phyloP scores from a whole-genome alignment of 1,140 invertebrate species.

The Asbolus verrucosus region DNA sequence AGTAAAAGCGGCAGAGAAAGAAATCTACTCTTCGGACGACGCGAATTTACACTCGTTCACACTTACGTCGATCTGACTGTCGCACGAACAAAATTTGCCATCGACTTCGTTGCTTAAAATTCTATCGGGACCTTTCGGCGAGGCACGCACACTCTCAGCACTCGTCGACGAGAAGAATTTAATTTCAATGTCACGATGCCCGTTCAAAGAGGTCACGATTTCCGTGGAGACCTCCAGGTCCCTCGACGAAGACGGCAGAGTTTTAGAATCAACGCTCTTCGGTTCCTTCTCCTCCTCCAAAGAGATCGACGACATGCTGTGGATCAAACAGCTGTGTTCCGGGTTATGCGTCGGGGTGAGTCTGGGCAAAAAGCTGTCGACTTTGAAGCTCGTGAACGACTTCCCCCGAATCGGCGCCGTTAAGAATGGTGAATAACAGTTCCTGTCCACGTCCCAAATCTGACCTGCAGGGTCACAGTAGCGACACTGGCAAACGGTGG shows the following conservation, averaged over 20 bases:
- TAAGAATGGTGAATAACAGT: conserved; percentile 67
- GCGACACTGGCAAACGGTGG: conserved; percentile 79
- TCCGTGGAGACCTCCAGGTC: conserved; percentile 79
- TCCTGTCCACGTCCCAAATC: conserved; percentile 79
- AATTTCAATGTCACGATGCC: conserved; percentile 82
- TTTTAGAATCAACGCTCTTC: conserved; percentile 36
- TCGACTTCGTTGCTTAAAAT: conserved; percentile 5
- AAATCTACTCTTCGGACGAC: background rate
- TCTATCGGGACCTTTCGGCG: background rate
- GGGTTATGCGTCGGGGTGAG: conserved; percentile 2
- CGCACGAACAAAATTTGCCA: background rate
- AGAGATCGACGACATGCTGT: conserved; percentile 51
- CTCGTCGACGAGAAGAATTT: conserved; percentile 71
- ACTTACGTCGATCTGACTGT: background rate
- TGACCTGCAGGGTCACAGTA: conserved; percentile 82
- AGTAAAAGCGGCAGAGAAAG: no score
- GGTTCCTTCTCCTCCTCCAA: conserved; percentile 51
- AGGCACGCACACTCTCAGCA: conserved; percentile 36
- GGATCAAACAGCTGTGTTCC: conserved; percentile 33
- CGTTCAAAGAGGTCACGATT: conserved; percentile 81
- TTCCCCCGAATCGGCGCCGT: conserved; percentile 61
- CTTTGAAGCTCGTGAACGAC: no score
- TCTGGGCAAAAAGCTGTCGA: conserved; percentile 15
- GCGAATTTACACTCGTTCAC: conserved; percentile 31
- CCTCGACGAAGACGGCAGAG: conserved; percentile 54